These are phyloP conservation scores for Zaprionus ornatus DNA, from an alignment of 1,140 invertebrate genomes.

Conservation along the genomic window DNA sequence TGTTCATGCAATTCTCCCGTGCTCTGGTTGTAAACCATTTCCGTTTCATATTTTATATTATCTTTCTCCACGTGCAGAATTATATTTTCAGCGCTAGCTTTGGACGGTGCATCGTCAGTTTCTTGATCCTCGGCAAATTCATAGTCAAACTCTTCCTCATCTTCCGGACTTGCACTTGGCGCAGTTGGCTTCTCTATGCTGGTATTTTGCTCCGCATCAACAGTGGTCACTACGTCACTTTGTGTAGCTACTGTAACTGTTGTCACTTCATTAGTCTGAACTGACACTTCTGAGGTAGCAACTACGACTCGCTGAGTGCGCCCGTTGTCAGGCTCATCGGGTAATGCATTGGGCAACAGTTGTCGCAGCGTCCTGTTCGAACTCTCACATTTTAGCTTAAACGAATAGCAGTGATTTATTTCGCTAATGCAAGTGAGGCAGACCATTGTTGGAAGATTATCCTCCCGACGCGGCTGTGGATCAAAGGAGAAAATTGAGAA, in stretches of 20 bases:
- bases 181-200: slow-evolving; percentile 12
- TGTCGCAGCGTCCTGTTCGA: slow-evolving; percentile 73
- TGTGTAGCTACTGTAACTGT: slow-evolving; percentile 36
- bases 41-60: slow-evolving; percentile 50
- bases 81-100: slow-evolving; percentile 38
- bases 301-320: slow-evolving; percentile 6
- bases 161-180: slow-evolving; percentile 18
- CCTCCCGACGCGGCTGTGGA: slow-evolving; percentile 55
- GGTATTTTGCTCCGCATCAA: slow-evolving; percentile 33
- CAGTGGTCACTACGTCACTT: slow-evolving; percentile 35
- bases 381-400: slow-evolving; percentile 79
- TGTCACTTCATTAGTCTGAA: slow-evolving; percentile 40
- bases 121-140: slow-evolving; percentile 54
- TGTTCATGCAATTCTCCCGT: slow-evolving; percentile 37
- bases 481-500: background rate
- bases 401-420: slow-evolving; percentile 76
- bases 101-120: slow-evolving; percentile 29
- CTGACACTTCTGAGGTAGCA: slow-evolving; percentile 37
- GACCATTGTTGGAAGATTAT: slow-evolving; percentile 73
- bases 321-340: slow-evolving; percentile 50
- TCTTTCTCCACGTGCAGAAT: slow-evolving; percentile 54
- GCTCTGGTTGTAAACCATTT: slow-evolving; percentile 48
- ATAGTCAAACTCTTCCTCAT: slow-evolving; percentile 56
- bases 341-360: slow-evolving; percentile 65
- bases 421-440: slow-evolving; percentile 76